Base-by-base conservation (phyloP, 2,888 invertebrate genomes). In the Calameuta pallipes region DNA sequence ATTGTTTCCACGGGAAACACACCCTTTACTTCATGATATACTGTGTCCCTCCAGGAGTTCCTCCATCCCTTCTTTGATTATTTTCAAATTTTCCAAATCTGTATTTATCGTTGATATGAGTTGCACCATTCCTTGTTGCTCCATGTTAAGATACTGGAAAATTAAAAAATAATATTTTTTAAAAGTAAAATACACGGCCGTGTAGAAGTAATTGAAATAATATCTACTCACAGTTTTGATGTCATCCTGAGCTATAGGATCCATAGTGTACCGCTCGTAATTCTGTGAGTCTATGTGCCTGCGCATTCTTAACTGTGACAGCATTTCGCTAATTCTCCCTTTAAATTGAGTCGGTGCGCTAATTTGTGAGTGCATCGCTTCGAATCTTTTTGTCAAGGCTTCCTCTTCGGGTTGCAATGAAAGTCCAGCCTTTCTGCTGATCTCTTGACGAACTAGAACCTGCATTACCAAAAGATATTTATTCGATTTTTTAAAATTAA, bases 301-400 rank as follows among this genome's bases (percentile, higher is more conserved):
- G 85, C 96, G 95, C 90, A 97, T 94, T 79, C 96, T 94, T 86
- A 98, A 95, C 84, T 97, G 97, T 30, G 98, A 97, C 83, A 98
- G 93, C 86, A 98, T 92, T 92, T 98, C 98, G 91, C 97, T 97
- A 78, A 98, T 93, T 77, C 98, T 96, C 79, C 98, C 98, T 96
- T 98, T 98, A 89, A 97, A 97, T 85, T 98, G 97, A 70, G 98
- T 97, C 41, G 98, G 98, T 23, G 97, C 96, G 85, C 97, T 97
- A 31, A 99, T 94, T 87, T 98, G 96, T 0, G 96, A 94, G 80
- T 97, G 95, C 89, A 98, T 94, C 77, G 96, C 95, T 92, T 98
- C 98, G 74, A 98, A 93, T 83, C 97, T 95, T 76, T 96, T 96
- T 75, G 97, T 94, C n/a, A 98, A 92, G 13, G 96, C 94, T 91